Percentiles rank a stretch among this genome's conserved stretches.
phyloP scores from a whole-genome alignment of 2,888 invertebrate species.

The Scaptomyza cyrtandrae region DNA sequence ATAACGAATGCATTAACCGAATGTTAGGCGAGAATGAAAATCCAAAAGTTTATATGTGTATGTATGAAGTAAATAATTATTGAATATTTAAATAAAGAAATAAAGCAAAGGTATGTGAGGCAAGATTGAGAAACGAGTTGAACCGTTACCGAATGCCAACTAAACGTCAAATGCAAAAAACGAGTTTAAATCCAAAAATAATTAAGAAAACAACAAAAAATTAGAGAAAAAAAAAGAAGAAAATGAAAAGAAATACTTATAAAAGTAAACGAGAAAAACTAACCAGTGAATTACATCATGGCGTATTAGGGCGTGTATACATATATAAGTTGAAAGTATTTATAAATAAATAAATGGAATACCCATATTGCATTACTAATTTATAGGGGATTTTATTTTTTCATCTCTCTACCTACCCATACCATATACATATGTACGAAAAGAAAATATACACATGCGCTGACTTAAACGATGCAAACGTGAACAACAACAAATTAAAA shows the following conservation, averaged over 20 bases:
- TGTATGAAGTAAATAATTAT: slow-evolving; percentile 3
- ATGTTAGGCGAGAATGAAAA: slow-evolving; percentile 20
- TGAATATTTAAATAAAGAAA: slow-evolving; percentile 4
- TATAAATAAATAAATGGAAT: slow-evolving; percentile 40
- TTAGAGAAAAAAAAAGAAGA: slow-evolving; percentile 17
- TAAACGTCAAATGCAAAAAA: slow-evolving; percentile 22
- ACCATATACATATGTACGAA: too few species aligned
- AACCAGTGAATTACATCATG: slow-evolving; percentile 64
- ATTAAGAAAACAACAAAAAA: slow-evolving; percentile 8
- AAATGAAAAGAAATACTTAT: slow-evolving; percentile 10
- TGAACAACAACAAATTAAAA: too few species aligned
- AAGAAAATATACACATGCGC: too few species aligned
- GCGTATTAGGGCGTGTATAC: slow-evolving; percentile 48
- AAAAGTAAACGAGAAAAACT: slow-evolving; percentile 30
- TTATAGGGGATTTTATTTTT: slow-evolving; percentile 25
- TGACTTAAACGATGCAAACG: too few species aligned
- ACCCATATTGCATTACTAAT: slow-evolving; percentile 26
- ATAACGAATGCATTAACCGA: slow-evolving; percentile 36
- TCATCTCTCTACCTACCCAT: too few species aligned
- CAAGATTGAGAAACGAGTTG: slow-evolving; percentile 48
- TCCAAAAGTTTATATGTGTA: slow-evolving; percentile 7
- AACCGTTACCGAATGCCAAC: slow-evolving; percentile 38
- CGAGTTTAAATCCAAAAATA: slow-evolving; percentile 34
- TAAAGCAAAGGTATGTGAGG: slow-evolving; percentile 38
- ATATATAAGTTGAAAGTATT: slow-evolving; percentile 30